Base-by-base conservation (phyloP, 2,113 vertebrate species). In the Oncorhynchus gorbuscha region DNA sequence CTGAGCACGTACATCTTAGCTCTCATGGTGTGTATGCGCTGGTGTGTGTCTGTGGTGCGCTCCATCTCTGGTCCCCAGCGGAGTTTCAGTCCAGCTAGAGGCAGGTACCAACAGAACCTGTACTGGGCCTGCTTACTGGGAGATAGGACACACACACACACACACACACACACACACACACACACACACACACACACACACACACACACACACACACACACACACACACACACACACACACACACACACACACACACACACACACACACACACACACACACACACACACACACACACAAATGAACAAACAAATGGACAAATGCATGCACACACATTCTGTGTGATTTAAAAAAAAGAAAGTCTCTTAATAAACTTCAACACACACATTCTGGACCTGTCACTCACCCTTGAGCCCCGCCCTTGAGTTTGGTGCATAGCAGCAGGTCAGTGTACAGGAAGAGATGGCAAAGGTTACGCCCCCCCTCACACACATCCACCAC, bases 401-500 rank as follows among this genome's bases (percentile, higher is more conserved):
- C 89, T 89, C 81, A 93, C 93, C 92, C 92, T 78, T 73, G 82
- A 62, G 58, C 48, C 24, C 87, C 81, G 0, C 73, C 85, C 85
- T 93, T 94, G 22, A 88, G 72, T 79, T 91, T 92, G 24, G 88
- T 87, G 83, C 93, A 94, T 66, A 94, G 86, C 69, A 94, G 86
- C 16, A 94, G 87, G 86, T 94, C 93, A 0, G 93, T 93, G 85
- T 93, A 94, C 0, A 94, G 89, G 83, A 94, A 94, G 71, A 94
- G 82, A 71, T 94, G 93, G 11, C 93, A 89, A 55, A 94, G 79
- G 74, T 62, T 83, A 22, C 84, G 88, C 1, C 88, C 90, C 0
- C 86, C 85, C 3, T 94, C 92, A 20, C 69, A 88, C 9, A 45
- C 70, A 12, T 94, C 88, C 80, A 94, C 89, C 58, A 93, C 82